Percentiles rank a stretch among this genome's conserved stretches.
These are phyloP conservation scores for Littorina saxatilis DNA, from an alignment of 1,140 invertebrate genomes.

Conservation along the genomic window DNA sequence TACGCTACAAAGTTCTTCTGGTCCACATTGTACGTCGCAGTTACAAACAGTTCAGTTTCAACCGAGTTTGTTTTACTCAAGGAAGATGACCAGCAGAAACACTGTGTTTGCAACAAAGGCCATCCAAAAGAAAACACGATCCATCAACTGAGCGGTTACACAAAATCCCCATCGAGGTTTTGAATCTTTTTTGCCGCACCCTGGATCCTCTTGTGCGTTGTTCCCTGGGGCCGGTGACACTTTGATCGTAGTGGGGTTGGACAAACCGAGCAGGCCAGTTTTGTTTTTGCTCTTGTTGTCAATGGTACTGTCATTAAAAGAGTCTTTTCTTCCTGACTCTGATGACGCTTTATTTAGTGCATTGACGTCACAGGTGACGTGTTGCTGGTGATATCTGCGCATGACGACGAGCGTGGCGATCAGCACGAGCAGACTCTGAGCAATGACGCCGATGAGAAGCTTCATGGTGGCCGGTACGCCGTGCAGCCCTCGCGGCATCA, in stretches of 20 bases:
- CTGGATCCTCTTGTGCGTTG: not conserved
- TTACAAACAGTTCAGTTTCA: too few species aligned
- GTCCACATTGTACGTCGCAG: too few species aligned
- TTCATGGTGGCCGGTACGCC: conserved; percentile 78
- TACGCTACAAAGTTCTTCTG: too few species aligned
- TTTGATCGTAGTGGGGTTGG: not conserved
- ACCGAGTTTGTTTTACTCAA: too few species aligned
- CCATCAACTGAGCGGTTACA: not conserved
- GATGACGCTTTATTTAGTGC: not conserved
- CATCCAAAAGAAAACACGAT: not conserved
- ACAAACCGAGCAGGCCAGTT: too few species aligned
- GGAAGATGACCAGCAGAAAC: not conserved
- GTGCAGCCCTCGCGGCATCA: conserved; percentile 47
- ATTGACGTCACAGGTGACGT: not conserved
- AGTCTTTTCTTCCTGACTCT: not conserved
- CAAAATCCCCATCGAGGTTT: too few species aligned
- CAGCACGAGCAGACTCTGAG: conserved; percentile 22
- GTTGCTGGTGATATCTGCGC: conserved; percentile 2
- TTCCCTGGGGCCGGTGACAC: not conserved
- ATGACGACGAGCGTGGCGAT: conserved; percentile 31
- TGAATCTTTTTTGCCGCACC: not conserved
- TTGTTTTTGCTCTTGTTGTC: not conserved
- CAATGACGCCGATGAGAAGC: conserved; percentile 19
- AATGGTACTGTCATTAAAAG: not conserved
- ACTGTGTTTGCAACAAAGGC: not conserved